Percentiles rank a stretch among this genome's conserved stretches.
phyloP scores from a whole-genome alignment of 2,888 invertebrate genomes.

The Drosophila meridiana region DNA sequence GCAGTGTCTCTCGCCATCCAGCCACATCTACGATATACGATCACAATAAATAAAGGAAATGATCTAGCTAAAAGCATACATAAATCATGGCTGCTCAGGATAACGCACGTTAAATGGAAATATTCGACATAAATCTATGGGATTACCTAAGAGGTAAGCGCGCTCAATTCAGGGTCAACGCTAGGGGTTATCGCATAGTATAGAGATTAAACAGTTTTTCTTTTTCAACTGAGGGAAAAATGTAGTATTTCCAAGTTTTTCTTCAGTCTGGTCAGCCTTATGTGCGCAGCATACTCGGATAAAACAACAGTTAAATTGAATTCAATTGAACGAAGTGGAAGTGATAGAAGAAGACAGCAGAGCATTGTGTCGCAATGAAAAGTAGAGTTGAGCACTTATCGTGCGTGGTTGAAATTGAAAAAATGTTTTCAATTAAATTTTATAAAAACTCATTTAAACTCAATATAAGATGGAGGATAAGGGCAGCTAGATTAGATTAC shows the following conservation, averaged over 20 bases:
- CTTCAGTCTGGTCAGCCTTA: background rate
- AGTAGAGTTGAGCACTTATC: background rate
- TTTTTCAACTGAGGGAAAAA: background rate
- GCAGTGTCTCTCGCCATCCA: slow-evolving; percentile 18
- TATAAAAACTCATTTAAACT: background rate
- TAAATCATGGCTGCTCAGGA: slow-evolving; percentile 28
- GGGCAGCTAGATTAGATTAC: background rate
- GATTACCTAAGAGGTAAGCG: slow-evolving; percentile 60
- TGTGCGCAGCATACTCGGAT: slow-evolving; percentile 39
- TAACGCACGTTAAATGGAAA: slow-evolving; percentile 58
- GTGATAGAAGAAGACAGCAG: slow-evolving; percentile 9
- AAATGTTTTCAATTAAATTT: slow-evolving; percentile 1
- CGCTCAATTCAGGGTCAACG: background rate
- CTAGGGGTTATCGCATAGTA: slow-evolving; percentile 2
- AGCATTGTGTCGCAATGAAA: slow-evolving; percentile 5
- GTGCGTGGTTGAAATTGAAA: background rate
- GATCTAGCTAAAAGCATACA: slow-evolving; percentile 4
- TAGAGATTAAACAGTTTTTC: background rate
- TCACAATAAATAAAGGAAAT: slow-evolving; percentile 14
- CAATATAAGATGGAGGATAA: slow-evolving; percentile 7
- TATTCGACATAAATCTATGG: slow-evolving; percentile 31
- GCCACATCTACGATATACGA: slow-evolving; percentile 4
- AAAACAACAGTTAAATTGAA: slow-evolving; percentile 72
- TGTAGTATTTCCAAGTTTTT: background rate
- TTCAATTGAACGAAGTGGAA: slow-evolving; percentile 62